These are phyloP conservation scores for Callinectes sapidus DNA, from an alignment of 2,888 invertebrate species.

Conservation along the genomic window DNA sequence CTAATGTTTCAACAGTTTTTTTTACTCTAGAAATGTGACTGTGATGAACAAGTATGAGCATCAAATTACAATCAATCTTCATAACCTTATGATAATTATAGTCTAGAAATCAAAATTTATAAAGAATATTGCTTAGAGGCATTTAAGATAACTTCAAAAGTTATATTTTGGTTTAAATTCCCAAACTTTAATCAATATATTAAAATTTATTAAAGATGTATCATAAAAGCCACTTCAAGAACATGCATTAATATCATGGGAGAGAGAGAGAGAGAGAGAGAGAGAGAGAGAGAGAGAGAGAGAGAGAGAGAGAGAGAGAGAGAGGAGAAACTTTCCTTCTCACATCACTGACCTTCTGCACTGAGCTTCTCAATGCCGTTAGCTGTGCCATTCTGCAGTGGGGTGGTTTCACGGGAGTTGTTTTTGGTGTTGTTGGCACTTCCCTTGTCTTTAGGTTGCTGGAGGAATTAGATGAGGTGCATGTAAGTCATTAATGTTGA, in stretches of 20 bases:
- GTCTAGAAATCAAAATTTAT: too few relatives aligned
- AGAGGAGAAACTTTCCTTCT: background rate
- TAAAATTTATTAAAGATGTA: background rate
- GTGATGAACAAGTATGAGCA: background rate
- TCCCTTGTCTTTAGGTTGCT: constrained; percentile 53
- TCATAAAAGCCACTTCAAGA: background rate
- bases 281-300: too few relatives aligned
- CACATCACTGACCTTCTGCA: constrained; percentile 81
- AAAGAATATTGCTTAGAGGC: background rate
- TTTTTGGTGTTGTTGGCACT: constrained; percentile 56
- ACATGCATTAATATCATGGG: background rate
- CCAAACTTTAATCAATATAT: background rate
- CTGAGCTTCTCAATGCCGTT: constrained; percentile 80
- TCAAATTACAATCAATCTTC: background rate
- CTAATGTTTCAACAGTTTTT: background rate
- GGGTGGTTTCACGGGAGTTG: constrained; percentile 78
- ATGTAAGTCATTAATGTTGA: background rate
- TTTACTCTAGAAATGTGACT: background rate
- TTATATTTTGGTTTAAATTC: background rate
- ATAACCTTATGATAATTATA: background rate
- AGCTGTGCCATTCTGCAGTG: constrained; percentile 76
- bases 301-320: too few relatives aligned
- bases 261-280: background rate
- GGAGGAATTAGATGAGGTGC: background rate
- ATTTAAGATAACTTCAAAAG: background rate